Conservation (phyloP, 2,888 invertebrate genomes). For the Oeneis ivallda region DNA sequence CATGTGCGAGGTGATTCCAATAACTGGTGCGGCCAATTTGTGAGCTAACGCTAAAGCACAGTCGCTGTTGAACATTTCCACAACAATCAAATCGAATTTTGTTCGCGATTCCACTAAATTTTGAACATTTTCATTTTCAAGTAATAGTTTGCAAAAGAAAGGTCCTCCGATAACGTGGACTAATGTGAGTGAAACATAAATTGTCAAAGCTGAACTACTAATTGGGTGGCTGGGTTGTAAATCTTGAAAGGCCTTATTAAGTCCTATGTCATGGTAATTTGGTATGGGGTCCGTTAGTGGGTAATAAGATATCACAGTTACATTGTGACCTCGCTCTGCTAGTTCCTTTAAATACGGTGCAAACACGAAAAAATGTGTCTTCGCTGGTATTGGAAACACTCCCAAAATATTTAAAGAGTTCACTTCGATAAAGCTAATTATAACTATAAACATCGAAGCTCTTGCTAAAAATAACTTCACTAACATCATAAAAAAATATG, state of each 20-base stretch:
- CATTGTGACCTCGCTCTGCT: constrained; percentile 82
- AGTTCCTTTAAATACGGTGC: constrained; percentile 81
- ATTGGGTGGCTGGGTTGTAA: constrained; percentile 35
- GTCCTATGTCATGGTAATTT: constrained; percentile 83
- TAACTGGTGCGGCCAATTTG: constrained; percentile 82
- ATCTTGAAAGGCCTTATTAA: constrained; percentile 54
- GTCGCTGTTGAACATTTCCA: constrained; percentile 87
- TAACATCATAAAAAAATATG: not conserved
- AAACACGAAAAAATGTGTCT: constrained; percentile 86
- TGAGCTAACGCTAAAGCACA: constrained; percentile 85
- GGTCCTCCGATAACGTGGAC: constrained; percentile 34
- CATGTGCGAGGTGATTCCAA: constrained; percentile 80
- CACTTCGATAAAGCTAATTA: constrained; percentile 26
- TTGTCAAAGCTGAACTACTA: constrained; percentile 29
- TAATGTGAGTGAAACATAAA: constrained; percentile 30
- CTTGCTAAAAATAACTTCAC: not conserved
- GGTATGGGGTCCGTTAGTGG: constrained; percentile 67
- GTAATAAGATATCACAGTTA: constrained; percentile 85
- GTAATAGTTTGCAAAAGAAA: constrained; percentile 54
- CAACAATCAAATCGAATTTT: constrained; percentile 85
- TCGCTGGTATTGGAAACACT: constrained; percentile 84
- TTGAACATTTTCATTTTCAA: constrained; percentile 63
- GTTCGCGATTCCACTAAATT: constrained; percentile 58
- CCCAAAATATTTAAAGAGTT: constrained; percentile 79
- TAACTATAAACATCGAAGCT: not conserved